phyloP scores from a whole-genome alignment of 2,888 invertebrate species.

The Apomyelois bistriatella region DNA sequence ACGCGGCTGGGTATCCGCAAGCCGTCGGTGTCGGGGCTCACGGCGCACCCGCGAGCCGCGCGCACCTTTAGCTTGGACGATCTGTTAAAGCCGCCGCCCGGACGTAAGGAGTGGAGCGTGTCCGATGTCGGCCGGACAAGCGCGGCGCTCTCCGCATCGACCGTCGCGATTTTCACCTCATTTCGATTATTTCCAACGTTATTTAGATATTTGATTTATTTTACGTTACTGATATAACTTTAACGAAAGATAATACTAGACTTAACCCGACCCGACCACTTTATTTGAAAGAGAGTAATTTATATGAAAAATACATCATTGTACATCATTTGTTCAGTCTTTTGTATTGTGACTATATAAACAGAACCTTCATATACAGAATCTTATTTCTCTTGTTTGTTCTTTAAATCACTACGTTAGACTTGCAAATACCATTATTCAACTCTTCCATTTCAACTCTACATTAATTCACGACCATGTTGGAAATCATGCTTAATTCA shows the following conservation, averaged over 20 bases:
- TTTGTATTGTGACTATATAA: too few relatives aligned
- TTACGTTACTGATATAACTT: background rate
- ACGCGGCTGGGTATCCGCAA: conserved; percentile 93
- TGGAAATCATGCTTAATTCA: conserved; percentile 7
- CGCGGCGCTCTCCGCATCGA: conserved; percentile 60
- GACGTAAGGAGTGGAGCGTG: conserved; percentile 84
- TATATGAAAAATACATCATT: too few relatives aligned
- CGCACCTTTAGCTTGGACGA: conserved; percentile 94
- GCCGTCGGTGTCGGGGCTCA: conserved; percentile 91
- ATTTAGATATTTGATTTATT: background rate
- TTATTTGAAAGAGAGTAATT: too few relatives aligned
- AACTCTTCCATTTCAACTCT: background rate
- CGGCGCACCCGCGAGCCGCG: conserved; percentile 85
- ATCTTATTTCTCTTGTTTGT: too few relatives aligned
- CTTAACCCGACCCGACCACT: too few relatives aligned
- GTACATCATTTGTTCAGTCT: too few relatives aligned
- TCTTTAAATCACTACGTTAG: too few relatives aligned
- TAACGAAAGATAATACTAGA: too few relatives aligned
- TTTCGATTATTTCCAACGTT: background rate
- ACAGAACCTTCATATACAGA: too few relatives aligned
- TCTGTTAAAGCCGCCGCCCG: conserved; percentile 90
- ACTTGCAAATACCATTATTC: background rate
- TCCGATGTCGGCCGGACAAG: conserved; percentile 44
- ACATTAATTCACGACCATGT: too few relatives aligned
- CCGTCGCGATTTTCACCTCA: conserved; percentile 20